These are phyloP conservation scores for Onthophagus taurus DNA, from an alignment of 1,140 invertebrate genomes.

Conservation along the genomic window DNA sequence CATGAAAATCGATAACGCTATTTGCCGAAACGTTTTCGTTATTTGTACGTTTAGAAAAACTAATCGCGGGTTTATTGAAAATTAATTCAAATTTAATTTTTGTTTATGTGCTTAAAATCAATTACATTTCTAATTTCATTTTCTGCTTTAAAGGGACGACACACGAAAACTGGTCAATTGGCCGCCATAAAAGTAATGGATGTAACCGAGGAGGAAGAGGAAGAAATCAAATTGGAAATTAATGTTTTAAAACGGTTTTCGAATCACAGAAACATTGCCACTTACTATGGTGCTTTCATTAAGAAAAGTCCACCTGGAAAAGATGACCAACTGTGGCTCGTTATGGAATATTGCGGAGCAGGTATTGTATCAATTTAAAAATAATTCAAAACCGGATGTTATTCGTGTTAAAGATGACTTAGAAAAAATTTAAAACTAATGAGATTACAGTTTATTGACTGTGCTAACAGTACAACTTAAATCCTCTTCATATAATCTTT, in stretches of 20 bases:
- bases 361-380: too few species aligned
- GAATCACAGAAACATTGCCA: conserved; percentile 98
- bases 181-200: conserved; percentile 99
- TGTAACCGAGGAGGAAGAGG: conserved; percentile 99
- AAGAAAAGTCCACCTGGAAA: conserved; percentile 98
- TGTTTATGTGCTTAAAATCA: conserved; percentile 3
- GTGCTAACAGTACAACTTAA: background rate
- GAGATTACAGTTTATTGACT: background rate
- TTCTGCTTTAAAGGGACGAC: conserved; percentile 76
- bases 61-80: background rate
- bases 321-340: conserved; percentile 98
- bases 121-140: too few species aligned
- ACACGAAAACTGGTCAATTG: conserved; percentile 98
- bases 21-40: too few species aligned
- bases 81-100: background rate
- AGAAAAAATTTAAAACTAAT: background rate
- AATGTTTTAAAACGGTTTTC: conserved; percentile 99
- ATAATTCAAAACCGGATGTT: too few species aligned
- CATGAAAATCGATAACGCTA: too few species aligned
- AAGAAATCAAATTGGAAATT: conserved; percentile 99
- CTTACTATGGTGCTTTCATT: conserved; percentile 99
- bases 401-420: too few species aligned
- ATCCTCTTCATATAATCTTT: background rate
- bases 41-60: too few species aligned
- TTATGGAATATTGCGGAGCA: conserved; percentile 99